phyloP scores from a whole-genome alignment of 2,888 invertebrate genomes.

The Drosophila histrio region DNA sequence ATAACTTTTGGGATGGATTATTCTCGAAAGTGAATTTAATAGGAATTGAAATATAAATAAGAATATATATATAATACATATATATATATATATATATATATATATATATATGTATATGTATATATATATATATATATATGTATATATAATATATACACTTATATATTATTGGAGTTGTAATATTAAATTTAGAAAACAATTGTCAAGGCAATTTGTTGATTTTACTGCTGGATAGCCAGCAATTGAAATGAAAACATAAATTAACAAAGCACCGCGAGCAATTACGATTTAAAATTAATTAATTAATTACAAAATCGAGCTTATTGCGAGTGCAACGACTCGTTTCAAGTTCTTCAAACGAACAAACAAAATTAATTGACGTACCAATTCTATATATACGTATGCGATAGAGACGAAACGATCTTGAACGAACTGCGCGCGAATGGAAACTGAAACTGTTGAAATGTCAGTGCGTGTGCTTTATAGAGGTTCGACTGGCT shows the following conservation, averaged over 20 bases:
- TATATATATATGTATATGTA: neutral
- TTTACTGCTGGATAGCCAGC: neutral
- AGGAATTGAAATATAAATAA: neutral
- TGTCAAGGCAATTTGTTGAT: slow-evolving; percentile 6
- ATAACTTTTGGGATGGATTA: slow-evolving; percentile 20
- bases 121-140: neutral
- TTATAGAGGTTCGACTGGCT: slow-evolving; percentile 48
- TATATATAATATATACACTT: neutral
- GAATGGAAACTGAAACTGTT: slow-evolving; percentile 64
- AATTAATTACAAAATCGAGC: slow-evolving; percentile 30
- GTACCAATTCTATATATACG: slow-evolving; percentile 13
- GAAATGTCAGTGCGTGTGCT: slow-evolving; percentile 43
- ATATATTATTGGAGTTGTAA: neutral
- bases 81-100: neutral
- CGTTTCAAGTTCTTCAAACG: slow-evolving; percentile 23
- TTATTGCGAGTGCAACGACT: slow-evolving; percentile 33
- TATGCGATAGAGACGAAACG: slow-evolving; percentile 27
- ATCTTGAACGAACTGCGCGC: slow-evolving; percentile 51
- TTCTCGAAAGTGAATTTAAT: slow-evolving; percentile 19
- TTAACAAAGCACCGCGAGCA: neutral
- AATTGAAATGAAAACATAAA: slow-evolving; percentile 2
- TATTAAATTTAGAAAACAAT: slow-evolving; percentile 3
- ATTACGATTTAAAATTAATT: slow-evolving; percentile 35
- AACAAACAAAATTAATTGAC: slow-evolving; percentile 40
- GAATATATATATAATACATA: neutral